A percentile compares a stretch with the other conserved stretches of the same genome.
Evolutionary conservation across 30 jellyfish, hydroid and myxozoan species (phyloP).

Genomic region (Hydractinia symbiolongicarpus): DNA sequence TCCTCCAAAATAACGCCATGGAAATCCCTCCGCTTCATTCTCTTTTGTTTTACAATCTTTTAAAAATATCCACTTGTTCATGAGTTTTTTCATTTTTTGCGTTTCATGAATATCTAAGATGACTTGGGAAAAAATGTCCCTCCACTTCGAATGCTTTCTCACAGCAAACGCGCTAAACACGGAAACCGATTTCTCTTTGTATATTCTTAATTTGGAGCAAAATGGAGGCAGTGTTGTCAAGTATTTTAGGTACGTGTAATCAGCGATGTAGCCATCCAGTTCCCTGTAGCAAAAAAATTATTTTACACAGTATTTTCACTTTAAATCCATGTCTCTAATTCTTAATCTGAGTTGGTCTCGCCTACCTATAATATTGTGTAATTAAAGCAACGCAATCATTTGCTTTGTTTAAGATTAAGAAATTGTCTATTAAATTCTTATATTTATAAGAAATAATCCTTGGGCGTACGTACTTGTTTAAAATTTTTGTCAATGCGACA

Average conservation of each 20-base stretch:
- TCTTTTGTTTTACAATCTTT: slow-evolving; percentile 7
- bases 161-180: slow-evolving; percentile 8
- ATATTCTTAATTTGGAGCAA: slow-evolving; percentile 4
- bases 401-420: no score
- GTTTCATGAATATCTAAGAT: neutral
- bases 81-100: neutral
- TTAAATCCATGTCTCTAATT: no score
- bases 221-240: slow-evolving; percentile 7
- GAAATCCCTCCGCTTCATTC: slow-evolving; percentile 1
- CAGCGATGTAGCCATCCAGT: slow-evolving; percentile 17
- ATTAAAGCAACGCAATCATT: no score
- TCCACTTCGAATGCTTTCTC: slow-evolving; percentile 10
- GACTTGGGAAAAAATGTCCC: neutral
- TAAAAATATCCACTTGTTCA: neutral
- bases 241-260: slow-evolving; percentile 4
- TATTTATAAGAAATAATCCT: no score
- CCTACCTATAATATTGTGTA: no score
- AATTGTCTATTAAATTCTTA: no score
- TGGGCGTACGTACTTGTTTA: neutral
- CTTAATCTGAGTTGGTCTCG: no score
- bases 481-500: neutral
- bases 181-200: neutral
- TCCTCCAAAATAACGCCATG: slow-evolving; percentile 13
- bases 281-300: neutral
- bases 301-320: no score